Base-by-base conservation (phyloP, 2,888 invertebrate species). In the Pachydiplax longipennis region DNA sequence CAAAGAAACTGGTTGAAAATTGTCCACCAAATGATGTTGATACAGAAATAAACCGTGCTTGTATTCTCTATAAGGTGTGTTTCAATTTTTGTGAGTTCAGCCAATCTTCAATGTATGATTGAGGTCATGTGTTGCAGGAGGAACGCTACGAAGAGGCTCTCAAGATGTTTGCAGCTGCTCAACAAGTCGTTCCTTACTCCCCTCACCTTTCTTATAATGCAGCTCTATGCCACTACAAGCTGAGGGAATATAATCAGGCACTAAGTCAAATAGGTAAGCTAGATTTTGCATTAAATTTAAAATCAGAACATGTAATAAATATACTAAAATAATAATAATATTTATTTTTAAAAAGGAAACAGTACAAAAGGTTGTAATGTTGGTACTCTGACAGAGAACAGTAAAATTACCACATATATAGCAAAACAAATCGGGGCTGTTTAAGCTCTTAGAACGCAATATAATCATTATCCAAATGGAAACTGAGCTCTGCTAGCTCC, bases 141-240 rank as follows among this genome's bases (percentile, higher is more conserved):
- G 97, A 96, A 90, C 95, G 97, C 92, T 99, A 97, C 93, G 98
- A 99, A 93, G 98, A 98, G 93, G 99, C 99, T 0, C 95, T 99
- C 91, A 96, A 97, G 92, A 98, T 99, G 93, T 99, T 99, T 94
- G 96, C 96, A 10, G 96, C 96, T 91, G 98, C 99, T 13, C 95
- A 99, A 83, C 98, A 98, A 94, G 96, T 98, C 82, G 95, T 97
- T 83, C 99, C 99, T 4, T 98, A 98, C 93, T 97, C 97, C 93
- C 97, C 98, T 0, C 97, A 99, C 94, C 95, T 99, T 91, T 98
- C 98, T 87, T 99, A 99, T 93, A 99, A 99, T 93, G 97, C 99
- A 90, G 99, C 99, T 0, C 95, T 99, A 90, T 99, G 99, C 93
- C 98, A 99, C 93, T 99, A 98, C 93, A 96, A 97, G 93, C 95